Evolutionary conservation across 1,140 invertebrate genomes (phyloP).

Genomic region (Cardiocondyla obscurior): DNA sequence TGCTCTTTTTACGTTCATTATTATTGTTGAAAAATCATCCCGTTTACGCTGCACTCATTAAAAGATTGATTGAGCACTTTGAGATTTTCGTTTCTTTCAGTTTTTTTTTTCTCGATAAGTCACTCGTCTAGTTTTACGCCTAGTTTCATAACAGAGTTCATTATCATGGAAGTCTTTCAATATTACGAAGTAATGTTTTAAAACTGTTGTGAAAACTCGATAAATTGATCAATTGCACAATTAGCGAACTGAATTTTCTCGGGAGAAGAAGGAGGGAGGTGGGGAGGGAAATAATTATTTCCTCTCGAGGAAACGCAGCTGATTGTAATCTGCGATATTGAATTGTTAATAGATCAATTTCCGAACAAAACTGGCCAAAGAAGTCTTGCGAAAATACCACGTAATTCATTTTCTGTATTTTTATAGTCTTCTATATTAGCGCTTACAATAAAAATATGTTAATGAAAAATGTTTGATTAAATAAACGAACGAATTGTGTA

Average conservation of each 20-base stretch:
- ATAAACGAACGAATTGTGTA: background rate
- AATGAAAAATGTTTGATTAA: background rate
- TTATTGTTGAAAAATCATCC: conserved; percentile 24
- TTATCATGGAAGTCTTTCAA: conserved; percentile 27
- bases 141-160: conserved; percentile 14
- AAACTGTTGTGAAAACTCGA: background rate
- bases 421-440: background rate
- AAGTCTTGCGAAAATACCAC: background rate
- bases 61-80: conserved; percentile 1
- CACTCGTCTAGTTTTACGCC: conserved; percentile 5
- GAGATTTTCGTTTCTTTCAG: background rate
- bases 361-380: too few relatives aligned
- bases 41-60: conserved; percentile 6
- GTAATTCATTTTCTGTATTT: background rate
- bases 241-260: background rate
- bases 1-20: conserved; percentile 9
- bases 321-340: conserved; percentile 11
- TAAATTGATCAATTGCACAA: conserved; percentile 12
- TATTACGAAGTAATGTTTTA: conserved; percentile 11
- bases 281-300: conserved; percentile 26
- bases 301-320: background rate
- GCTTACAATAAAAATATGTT: background rate
- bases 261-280: too few relatives aligned
- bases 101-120: background rate
- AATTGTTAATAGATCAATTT: conserved; percentile 21